Evolutionary conservation across 1,140 invertebrate genomes (phyloP).

Genomic region (Paramacrobiotus metropolitanus): DNA sequence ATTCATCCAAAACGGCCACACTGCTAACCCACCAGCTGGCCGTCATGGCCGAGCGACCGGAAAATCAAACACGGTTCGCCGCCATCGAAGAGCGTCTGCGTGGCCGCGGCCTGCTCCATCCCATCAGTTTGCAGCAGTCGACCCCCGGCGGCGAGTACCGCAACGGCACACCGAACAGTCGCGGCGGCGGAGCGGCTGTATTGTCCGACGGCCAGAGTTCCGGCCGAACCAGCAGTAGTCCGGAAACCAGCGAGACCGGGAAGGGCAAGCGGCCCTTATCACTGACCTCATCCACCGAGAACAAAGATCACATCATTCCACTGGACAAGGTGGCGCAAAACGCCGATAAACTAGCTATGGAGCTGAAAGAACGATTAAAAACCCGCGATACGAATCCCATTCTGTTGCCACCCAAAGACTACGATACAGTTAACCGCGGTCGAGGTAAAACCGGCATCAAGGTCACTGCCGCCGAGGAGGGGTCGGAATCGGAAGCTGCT

Average conservation of each 20-base stretch:
- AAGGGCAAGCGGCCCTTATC: background rate
- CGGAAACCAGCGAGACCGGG: background rate
- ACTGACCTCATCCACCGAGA: background rate
- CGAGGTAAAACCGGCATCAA: constrained; percentile 38
- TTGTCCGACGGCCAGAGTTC: constrained; percentile 1
- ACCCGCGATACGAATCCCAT: constrained; percentile 35
- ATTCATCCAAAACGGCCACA: constrained; percentile 69
- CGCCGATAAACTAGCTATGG: background rate
- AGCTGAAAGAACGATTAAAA: constrained; percentile 7
- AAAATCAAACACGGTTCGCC: constrained; percentile 58
- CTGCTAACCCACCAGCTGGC: constrained; percentile 56
- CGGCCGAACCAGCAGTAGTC: constrained; percentile 2
- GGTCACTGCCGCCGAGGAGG: constrained; percentile 23
- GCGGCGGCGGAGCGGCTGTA: background rate
- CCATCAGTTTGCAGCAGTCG: constrained; percentile 8
- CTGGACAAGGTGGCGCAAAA: background rate
- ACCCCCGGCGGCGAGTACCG: constrained; percentile 2
- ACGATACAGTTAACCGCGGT: constrained; percentile 49
- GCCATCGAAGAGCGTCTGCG: constrained; percentile 41
- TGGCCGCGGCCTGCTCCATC: constrained; percentile 23
- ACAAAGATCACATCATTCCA: background rate
- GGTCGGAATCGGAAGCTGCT: too few relatives aligned
- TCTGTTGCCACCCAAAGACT: constrained; percentile 67
- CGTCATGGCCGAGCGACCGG: constrained; percentile 50
- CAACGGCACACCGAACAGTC: background rate